phyloP scores from a whole-genome alignment of 2,888 invertebrate species.

The Drosophila nigricruria region DNA sequence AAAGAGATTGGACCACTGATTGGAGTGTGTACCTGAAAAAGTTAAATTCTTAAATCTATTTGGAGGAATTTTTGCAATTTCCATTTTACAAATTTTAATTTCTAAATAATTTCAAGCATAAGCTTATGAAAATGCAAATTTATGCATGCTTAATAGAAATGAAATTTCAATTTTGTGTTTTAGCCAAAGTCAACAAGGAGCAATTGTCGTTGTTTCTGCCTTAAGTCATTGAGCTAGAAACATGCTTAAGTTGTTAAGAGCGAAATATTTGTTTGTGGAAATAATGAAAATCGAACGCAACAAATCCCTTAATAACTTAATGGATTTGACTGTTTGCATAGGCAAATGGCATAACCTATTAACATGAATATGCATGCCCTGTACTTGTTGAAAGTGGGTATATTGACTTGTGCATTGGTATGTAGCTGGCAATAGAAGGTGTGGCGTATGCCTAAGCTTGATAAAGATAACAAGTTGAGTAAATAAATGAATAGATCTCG shows the following conservation, averaged over 20 bases:
- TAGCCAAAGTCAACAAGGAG: conserved; percentile 35
- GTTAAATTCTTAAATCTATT: neutral
- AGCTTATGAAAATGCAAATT: conserved; percentile 53
- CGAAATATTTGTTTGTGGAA: conserved; percentile 25
- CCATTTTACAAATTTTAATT: neutral
- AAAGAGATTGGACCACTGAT: neutral
- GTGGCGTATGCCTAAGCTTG: neutral
- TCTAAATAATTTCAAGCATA: neutral
- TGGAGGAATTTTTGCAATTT: neutral
- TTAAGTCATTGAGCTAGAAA: conserved; percentile 1
- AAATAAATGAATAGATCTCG: neutral
- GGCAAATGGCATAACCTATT: conserved; percentile 37
- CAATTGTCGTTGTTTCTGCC: neutral
- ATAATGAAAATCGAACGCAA: conserved; percentile 59
- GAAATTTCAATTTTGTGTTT: conserved; percentile 43
- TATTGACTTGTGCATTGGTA: neutral
- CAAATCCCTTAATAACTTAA: conserved; percentile 81
- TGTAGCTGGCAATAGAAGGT: neutral
- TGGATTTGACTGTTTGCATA: conserved; percentile 69
- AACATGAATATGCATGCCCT: conserved; percentile 22
- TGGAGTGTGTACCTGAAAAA: neutral
- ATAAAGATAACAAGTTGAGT: too few species aligned
- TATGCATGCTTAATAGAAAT: conserved; percentile 69
- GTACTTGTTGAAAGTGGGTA: too few species aligned
- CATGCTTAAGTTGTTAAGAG: neutral